A percentile compares a stretch with the other conserved stretches of the same genome.
Evolutionary conservation across 2,797 vertebrate species (phyloP).

Genomic region (Chromobotia macracanthus): DNA sequence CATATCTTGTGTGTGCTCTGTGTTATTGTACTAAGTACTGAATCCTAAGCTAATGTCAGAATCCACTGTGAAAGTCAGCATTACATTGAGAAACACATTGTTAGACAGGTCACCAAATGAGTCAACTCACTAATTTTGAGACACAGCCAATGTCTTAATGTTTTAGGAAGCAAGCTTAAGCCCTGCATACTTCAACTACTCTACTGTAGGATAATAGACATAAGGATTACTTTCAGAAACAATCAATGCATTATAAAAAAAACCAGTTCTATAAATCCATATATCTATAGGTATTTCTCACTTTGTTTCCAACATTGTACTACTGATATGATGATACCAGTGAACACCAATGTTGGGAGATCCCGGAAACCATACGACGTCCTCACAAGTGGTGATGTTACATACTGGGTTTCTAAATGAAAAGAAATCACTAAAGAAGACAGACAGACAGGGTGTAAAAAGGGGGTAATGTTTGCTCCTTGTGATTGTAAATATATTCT

Average conservation of each 20-base stretch:
- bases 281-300: neutral
- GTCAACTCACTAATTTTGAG: neutral
- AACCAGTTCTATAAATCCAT: neutral
- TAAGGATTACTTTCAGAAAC: conserved; percentile 14
- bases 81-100: neutral
- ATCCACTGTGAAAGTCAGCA: neutral
- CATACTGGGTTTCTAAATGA: no score
- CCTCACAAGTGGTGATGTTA: no score
- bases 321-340: no score
- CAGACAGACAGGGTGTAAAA: no score
- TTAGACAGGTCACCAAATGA: neutral
- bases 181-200: neutral
- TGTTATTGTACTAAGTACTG: neutral
- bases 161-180: neutral
- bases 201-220: neutral
- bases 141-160: neutral
- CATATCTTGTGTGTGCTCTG: no score
- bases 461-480: no score
- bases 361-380: no score
- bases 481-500: no score
- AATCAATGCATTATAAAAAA: conserved; percentile 1
- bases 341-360: no score
- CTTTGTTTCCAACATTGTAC: neutral
- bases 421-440: no score
- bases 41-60: neutral